Evolutionary conservation across 2,113 vertebrate species (phyloP).

Genomic region (Ciconia stormi): DNA sequence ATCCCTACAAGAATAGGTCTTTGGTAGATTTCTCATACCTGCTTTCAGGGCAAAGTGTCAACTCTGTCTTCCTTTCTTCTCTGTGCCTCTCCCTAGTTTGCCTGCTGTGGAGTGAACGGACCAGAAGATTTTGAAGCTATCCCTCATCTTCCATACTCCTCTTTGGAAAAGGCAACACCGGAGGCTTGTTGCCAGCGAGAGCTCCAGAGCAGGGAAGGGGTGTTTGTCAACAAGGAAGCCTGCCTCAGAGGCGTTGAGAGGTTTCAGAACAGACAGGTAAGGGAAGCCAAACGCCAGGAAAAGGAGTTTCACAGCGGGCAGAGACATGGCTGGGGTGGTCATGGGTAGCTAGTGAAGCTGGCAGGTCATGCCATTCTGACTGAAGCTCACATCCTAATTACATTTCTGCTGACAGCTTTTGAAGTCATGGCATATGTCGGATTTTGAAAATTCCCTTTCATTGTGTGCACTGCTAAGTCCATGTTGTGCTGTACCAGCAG

Average conservation of each 20-base stretch:
- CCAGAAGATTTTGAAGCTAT: slow-evolving; percentile 87
- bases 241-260: slow-evolving; percentile 77
- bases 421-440: neutral
- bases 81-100: slow-evolving; percentile 77
- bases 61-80: neutral
- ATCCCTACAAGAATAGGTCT: neutral
- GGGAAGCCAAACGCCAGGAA: accelerated
- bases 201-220: slow-evolving; percentile 71
- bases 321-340: neutral
- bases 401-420: neutral
- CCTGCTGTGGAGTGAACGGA: slow-evolving; percentile 90
- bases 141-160: slow-evolving; percentile 70
- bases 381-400: neutral
- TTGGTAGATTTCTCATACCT: neutral
- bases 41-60: neutral
- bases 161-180: slow-evolving; percentile 63
- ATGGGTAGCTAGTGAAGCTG: neutral
- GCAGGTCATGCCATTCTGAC: neutral
- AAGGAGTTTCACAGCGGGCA: neutral
- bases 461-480: neutral
- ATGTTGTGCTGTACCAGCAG: neutral
- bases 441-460: neutral
- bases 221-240: slow-evolving; percentile 73
- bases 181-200: slow-evolving; percentile 88
- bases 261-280: slow-evolving; percentile 88